Evolutionary conservation across 2,888 invertebrate species (phyloP).

Genomic region (Leptinotarsa peninsularis): DNA sequence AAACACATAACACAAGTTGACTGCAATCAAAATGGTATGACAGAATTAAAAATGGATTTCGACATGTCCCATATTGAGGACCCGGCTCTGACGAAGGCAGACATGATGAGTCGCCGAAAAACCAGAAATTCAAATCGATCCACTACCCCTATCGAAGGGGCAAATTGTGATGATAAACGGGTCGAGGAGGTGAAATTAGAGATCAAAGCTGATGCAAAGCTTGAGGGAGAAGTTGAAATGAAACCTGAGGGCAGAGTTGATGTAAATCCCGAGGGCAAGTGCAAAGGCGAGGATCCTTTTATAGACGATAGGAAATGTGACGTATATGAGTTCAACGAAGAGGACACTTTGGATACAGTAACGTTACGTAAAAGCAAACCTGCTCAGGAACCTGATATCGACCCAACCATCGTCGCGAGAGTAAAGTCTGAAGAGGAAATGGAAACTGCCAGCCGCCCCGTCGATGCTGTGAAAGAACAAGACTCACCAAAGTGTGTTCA

Average conservation of each 20-base stretch:
- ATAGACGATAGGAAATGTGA: constrained; percentile 19
- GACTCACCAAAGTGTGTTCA: constrained; percentile 52
- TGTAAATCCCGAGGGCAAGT: background rate
- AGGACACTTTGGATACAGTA: constrained; percentile 47
- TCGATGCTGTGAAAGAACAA: constrained; percentile 51
- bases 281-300: constrained; percentile 7
- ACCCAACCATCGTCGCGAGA: constrained; percentile 43
- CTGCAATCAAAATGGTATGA: constrained; percentile 55
- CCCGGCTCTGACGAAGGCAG: background rate
- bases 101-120: constrained; percentile 26
- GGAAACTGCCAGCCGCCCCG: constrained; percentile 59
- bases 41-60: constrained; percentile 33
- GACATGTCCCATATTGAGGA: constrained; percentile 24
- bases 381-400: constrained; percentile 33
- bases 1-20: constrained; percentile 40
- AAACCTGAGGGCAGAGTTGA: background rate
- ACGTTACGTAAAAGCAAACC: constrained; percentile 45
- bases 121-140: constrained; percentile 36
- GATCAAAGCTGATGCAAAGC: constrained; percentile 61
- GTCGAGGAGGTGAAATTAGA: constrained; percentile 12
- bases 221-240: constrained; percentile 47
- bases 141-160: constrained; percentile 28
- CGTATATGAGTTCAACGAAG: constrained; percentile 64
- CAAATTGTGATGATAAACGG: constrained; percentile 33
- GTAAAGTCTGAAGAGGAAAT: constrained; percentile 47